A percentile compares a stretch with the other conserved stretches of the same genome.
These are phyloP conservation scores for Drosophila trapezifrons DNA, from an alignment of 1,140 invertebrate species.

Conservation along the genomic window DNA sequence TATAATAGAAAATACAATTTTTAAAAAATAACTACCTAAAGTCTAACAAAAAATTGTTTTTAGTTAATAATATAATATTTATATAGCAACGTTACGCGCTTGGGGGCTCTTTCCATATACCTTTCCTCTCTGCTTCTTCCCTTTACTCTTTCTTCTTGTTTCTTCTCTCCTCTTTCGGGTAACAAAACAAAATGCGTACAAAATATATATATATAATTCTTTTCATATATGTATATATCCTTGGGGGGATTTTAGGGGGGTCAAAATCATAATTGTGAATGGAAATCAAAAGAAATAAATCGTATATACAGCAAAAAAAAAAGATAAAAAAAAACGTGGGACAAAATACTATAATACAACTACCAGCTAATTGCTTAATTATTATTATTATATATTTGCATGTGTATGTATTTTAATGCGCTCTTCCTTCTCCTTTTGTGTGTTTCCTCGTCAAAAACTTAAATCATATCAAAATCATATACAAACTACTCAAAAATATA, in stretches of 20 bases:
- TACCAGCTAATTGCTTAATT: constrained; percentile 65
- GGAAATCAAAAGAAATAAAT: constrained; percentile 58
- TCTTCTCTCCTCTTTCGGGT: constrained; percentile 34
- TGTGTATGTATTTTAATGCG: constrained; percentile 20
- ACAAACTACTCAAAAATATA: constrained; percentile 55
- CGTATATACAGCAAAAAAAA: constrained; percentile 62
- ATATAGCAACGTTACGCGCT: constrained; percentile 80
- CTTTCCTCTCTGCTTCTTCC: neutral
- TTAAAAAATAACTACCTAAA: constrained; percentile 81
- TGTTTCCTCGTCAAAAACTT: neutral
- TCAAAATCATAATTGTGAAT: constrained; percentile 43
- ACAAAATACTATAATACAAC: constrained; percentile 60
- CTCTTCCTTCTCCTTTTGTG: neutral
- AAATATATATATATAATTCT: constrained; percentile 45
- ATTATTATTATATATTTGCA: constrained; percentile 24
- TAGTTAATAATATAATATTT: constrained; percentile 76
- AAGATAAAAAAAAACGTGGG: constrained; percentile 21
- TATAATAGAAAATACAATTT: constrained; percentile 77
- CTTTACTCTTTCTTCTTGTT: constrained; percentile 5
- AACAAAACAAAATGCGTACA: constrained; percentile 74
- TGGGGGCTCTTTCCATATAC: constrained; percentile 55
- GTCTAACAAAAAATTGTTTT: constrained; percentile 78
- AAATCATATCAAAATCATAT: constrained; percentile 44
- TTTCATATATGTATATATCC: constrained; percentile 28
- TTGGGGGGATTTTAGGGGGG: neutral